Conservation (phyloP, 1,140 invertebrate species). For the Penaeus vannamei region DNA sequence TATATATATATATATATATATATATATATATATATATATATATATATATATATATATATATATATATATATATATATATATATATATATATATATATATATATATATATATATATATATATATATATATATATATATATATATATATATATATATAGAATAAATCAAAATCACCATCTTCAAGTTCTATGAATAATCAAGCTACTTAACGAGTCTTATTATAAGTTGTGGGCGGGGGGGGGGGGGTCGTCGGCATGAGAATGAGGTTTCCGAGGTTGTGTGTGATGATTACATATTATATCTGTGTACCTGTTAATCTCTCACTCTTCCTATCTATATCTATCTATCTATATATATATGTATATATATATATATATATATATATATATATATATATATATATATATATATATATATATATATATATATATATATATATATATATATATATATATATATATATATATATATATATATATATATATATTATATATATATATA, state of each 20-base stretch:
- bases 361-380: neutral
- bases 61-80: constrained; percentile 35
- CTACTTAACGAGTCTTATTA: too few species aligned
- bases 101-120: constrained; percentile 32
- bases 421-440: constrained; percentile 33
- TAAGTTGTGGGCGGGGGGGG: too few species aligned
- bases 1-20: constrained; percentile 32
- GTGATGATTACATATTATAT: too few species aligned
- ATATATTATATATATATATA: neutral
- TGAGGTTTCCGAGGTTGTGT: too few species aligned
- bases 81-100: constrained; percentile 19
- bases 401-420: constrained; percentile 30
- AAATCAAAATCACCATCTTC: too few species aligned
- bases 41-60: constrained; percentile 13
- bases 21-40: constrained; percentile 18
- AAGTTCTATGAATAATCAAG: too few species aligned
- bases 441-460: constrained; percentile 33
- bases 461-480: constrained; percentile 32
- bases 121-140: constrained; percentile 22
- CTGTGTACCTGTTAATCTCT: too few species aligned
- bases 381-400: neutral
- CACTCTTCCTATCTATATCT: neutral
- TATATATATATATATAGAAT: neutral
- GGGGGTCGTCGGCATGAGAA: too few species aligned
- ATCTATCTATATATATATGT: neutral